phyloP scores from a whole-genome alignment of 2,797 vertebrate genomes.

The Thalassophryne amazonica region DNA sequence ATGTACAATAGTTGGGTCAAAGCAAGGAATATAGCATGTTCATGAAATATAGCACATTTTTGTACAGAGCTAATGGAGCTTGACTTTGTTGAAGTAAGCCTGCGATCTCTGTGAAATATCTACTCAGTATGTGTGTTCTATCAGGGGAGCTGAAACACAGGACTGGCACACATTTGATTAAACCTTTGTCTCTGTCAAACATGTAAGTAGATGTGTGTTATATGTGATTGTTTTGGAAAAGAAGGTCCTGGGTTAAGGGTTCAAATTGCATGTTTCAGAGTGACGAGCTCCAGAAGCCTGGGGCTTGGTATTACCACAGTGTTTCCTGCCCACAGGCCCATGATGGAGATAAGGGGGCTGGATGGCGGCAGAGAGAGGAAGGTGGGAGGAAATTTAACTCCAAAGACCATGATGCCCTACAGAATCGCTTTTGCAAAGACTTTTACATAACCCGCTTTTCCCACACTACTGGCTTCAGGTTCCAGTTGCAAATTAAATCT shows the following conservation, averaged over 20 bases:
- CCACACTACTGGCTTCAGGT: slow-evolving; percentile 56
- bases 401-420: slow-evolving; percentile 43
- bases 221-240: slow-evolving; percentile 70
- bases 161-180: slow-evolving; percentile 29
- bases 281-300: slow-evolving; percentile 77
- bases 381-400: slow-evolving; percentile 40
- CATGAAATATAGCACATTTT: slow-evolving; percentile 38
- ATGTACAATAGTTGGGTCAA: slow-evolving; percentile 33
- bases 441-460: slow-evolving; percentile 45
- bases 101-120: slow-evolving; percentile 50
- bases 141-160: slow-evolving; percentile 31
- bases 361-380: slow-evolving; percentile 27
- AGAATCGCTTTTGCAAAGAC: slow-evolving; percentile 39
- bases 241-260: slow-evolving; percentile 64
- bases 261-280: slow-evolving; percentile 67
- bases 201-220: slow-evolving; percentile 65
- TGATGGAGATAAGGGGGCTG: slow-evolving; percentile 2
- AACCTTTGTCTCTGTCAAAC: slow-evolving; percentile 33
- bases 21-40: slow-evolving; percentile 23
- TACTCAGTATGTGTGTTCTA: slow-evolving; percentile 30
- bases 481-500: no score
- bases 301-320: slow-evolving; percentile 59
- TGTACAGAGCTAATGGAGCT: slow-evolving; percentile 45
- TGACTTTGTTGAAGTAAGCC: slow-evolving; percentile 43
- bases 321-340: slow-evolving; percentile 62